Percentiles rank a stretch among this genome's conserved stretches.
Conservation (phyloP, 1,140 invertebrate species). For the Drosophila lacteicornis region DNA sequence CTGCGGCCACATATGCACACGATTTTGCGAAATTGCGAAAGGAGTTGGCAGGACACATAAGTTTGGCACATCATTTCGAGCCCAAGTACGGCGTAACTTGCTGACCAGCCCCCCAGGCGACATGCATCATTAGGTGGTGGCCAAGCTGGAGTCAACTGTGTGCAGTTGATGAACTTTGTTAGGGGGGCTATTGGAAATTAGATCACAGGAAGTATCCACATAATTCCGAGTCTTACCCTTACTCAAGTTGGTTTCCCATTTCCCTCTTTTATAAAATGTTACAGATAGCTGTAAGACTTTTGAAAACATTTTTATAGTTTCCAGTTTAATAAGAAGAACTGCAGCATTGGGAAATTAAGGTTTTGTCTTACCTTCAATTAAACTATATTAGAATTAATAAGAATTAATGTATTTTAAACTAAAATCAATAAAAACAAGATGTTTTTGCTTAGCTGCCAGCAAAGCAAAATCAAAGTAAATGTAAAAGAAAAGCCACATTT, state of each 20-base stretch:
- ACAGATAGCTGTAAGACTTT: no score
- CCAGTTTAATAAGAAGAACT: no score
- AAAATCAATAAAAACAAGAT: background rate
- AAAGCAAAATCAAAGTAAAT: background rate
- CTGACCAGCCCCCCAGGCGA: conserved; percentile 41
- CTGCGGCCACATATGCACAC: conserved; percentile 47
- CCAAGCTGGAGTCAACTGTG: conserved; percentile 32
- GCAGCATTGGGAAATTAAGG: no score
- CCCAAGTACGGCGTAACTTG: conserved; percentile 38
- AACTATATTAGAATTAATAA: background rate
- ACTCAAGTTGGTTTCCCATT: background rate
- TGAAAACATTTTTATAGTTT: no score
- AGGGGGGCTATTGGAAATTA: conserved; percentile 3
- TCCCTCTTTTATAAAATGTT: no score
- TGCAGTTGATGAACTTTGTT: conserved; percentile 38
- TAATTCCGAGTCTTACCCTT: background rate
- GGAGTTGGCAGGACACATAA: conserved; percentile 13
- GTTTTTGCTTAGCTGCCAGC: background rate
- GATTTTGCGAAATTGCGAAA: conserved; percentile 24
- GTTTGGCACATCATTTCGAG: conserved; percentile 55
- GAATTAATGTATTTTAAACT: background rate
- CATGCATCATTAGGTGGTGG: conserved; percentile 52
- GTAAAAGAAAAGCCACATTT: background rate
- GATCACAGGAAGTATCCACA: background rate
- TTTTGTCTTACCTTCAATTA: no score